Evolutionary conservation across 2,888 invertebrate species (phyloP).

Genomic region (Pollenia angustigena): DNA sequence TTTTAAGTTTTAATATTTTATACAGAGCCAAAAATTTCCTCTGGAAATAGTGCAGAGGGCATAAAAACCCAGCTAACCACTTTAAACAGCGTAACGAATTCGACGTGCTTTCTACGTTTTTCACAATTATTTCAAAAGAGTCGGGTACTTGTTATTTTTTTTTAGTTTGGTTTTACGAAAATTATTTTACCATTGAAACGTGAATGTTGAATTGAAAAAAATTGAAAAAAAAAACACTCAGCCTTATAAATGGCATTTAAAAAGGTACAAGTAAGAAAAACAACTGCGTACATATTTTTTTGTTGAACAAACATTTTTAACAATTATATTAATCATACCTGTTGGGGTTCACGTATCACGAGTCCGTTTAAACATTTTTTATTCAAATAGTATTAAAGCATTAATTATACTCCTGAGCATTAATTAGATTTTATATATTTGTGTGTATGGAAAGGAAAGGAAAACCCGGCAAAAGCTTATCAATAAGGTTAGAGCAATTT

Average conservation of each 20-base stretch:
- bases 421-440: not conserved
- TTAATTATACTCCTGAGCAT: conserved; percentile 24
- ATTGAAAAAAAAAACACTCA: not conserved
- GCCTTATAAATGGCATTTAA: too few relatives aligned
- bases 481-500: not conserved
- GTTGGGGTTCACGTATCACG: too few relatives aligned
- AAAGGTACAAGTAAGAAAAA: too few relatives aligned
- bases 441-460: too few relatives aligned
- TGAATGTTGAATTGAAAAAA: conserved; percentile 16
- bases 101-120: not conserved
- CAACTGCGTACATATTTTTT: too few relatives aligned
- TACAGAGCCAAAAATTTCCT: not conserved
- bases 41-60: conserved; percentile 13
- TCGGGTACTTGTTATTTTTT: too few relatives aligned
- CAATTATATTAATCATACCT: not conserved
- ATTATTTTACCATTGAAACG: conserved; percentile 8
- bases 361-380: too few relatives aligned
- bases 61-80: conserved; percentile 5
- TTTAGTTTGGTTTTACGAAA: not conserved
- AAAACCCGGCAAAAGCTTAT: conserved; percentile 10
- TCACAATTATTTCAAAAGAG: too few relatives aligned
- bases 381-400: not conserved
- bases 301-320: too few relatives aligned
- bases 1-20: not conserved
- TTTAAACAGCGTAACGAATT: not conserved